Evolutionary conservation across 2,113 vertebrate genomes (phyloP).

Genomic region (Murina feae): DNA sequence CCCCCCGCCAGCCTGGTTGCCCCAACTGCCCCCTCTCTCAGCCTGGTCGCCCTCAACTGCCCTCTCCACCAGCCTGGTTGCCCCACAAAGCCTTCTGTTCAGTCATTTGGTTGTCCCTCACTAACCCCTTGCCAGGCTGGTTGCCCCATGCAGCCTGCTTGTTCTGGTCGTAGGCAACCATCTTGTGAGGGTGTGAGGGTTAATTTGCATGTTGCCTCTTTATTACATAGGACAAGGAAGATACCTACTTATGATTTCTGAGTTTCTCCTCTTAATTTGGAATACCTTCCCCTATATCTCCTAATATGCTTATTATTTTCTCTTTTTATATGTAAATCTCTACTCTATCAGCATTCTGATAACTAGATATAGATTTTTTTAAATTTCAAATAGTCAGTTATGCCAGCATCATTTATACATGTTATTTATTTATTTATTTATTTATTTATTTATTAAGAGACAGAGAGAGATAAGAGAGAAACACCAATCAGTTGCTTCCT

Average conservation of each 20-base stretch:
- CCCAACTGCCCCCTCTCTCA: no score
- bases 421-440: background rate
- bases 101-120: no score
- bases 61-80: no score
- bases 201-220: no score
- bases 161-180: no score
- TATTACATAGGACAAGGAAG: no score
- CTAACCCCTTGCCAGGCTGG: no score
- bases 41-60: no score
- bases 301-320: background rate
- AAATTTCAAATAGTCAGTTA: background rate
- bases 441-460: background rate
- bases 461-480: background rate
- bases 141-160: no score
- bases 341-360: conserved; percentile 1
- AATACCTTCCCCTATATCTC: background rate
- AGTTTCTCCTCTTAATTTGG: conserved; percentile 1
- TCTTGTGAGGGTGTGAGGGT: no score
- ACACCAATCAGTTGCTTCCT: background rate
- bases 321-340: conserved; percentile 21
- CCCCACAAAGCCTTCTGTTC: no score
- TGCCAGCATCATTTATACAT: background rate
- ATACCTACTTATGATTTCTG: conserved; percentile 12
- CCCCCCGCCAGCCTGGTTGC: no score
- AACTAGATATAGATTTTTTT: background rate